Evolutionary conservation across 1,140 invertebrate genomes (phyloP).

Genomic region (Phortica variegata): DNA sequence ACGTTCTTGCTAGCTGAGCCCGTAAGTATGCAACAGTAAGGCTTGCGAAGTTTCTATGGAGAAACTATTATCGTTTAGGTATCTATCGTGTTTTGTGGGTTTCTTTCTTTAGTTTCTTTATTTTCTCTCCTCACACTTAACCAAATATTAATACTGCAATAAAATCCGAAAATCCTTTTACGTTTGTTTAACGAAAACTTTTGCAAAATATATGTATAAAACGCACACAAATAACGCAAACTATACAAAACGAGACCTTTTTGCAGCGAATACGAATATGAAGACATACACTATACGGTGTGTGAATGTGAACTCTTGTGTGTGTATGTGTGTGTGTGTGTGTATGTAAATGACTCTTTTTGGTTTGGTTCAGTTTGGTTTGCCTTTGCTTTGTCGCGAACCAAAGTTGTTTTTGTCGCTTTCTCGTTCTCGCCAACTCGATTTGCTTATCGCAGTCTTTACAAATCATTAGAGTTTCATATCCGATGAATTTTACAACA

Average conservation of each 20-base stretch:
- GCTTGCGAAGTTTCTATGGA: slow-evolving; percentile 7
- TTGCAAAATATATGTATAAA: slow-evolving; percentile 6
- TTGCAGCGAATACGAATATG: neutral
- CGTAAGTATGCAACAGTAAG: slow-evolving; percentile 3
- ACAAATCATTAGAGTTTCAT: slow-evolving; percentile 55
- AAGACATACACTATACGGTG: too few species aligned
- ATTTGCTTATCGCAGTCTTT: slow-evolving; percentile 45
- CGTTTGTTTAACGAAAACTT: slow-evolving; percentile 12
- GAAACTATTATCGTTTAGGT: slow-evolving; percentile 33
- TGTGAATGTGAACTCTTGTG: too few species aligned
- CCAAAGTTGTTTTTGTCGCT: slow-evolving; percentile 1
- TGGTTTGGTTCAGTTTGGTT: too few species aligned
- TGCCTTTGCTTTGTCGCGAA: slow-evolving; percentile 13
- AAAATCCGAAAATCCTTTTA: slow-evolving; percentile 43
- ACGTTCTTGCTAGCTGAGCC: neutral
- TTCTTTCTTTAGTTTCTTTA: too few species aligned
- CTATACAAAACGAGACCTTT: neutral
- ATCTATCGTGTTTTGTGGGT: too few species aligned
- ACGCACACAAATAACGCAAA: neutral
- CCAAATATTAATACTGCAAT: slow-evolving; percentile 52
- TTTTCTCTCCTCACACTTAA: slow-evolving; percentile 17
- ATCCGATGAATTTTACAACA: slow-evolving; percentile 54
- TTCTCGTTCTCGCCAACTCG: slow-evolving; percentile 8
- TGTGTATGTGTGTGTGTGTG: too few species aligned
- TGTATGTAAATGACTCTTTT: too few species aligned